A percentile compares a stretch with the other conserved stretches of the same genome.
Conservation (phyloP, 2,797 vertebrate species). For the Tokudaia tokunoshimensis region DNA sequence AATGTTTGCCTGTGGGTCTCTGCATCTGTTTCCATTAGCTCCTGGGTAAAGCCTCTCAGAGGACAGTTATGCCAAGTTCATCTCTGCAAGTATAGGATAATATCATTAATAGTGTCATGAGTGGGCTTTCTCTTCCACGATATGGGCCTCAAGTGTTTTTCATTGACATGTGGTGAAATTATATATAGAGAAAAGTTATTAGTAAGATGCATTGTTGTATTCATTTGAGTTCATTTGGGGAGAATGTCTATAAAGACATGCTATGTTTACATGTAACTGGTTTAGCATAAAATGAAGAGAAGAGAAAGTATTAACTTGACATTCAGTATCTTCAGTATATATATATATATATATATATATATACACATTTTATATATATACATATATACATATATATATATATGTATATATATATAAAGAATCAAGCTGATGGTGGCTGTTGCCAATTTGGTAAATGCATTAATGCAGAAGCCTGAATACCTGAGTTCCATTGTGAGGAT, state of each 20-base stretch:
- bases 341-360: constrained; percentile 67
- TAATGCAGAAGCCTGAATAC: not conserved
- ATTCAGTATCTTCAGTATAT: constrained; percentile 79
- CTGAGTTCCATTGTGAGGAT: not conserved
- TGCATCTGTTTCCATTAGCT: not conserved
- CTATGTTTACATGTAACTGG: constrained; percentile 73
- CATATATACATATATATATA: too few relatives aligned
- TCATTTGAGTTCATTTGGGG: constrained; percentile 61
- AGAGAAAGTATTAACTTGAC: constrained; percentile 84
- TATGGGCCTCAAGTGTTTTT: too few relatives aligned
- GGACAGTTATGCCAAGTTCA: not conserved
- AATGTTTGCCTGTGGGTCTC: not conserved
- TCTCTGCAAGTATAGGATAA: not conserved
- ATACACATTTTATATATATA: not conserved
- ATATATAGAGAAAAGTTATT: not conserved
- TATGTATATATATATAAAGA: constrained; percentile 69
- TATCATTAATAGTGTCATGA: too few relatives aligned
- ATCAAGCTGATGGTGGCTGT: not conserved
- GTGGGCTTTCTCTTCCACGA: too few relatives aligned
- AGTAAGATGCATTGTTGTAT: constrained; percentile 58
- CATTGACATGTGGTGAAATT: too few relatives aligned
- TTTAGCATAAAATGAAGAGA: constrained; percentile 85
- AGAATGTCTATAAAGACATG: constrained; percentile 64
- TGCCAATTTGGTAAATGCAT: not conserved
- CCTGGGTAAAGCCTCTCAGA: not conserved